These are phyloP conservation scores for Tipula unca DNA, from an alignment of 2,888 invertebrate species.

Conservation along the genomic window DNA sequence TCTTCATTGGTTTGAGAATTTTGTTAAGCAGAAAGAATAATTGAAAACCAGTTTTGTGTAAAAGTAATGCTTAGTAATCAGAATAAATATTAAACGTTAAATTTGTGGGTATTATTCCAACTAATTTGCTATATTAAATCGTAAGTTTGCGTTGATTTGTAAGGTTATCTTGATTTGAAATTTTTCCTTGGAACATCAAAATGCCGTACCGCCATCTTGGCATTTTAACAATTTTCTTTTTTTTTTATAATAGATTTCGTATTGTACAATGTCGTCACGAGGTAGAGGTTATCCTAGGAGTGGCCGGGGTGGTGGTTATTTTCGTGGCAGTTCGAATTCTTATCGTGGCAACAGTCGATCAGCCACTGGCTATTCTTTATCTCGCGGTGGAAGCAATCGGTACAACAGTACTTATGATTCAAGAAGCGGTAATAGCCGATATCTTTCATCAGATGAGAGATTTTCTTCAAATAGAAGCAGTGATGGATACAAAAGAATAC, in stretches of 20 bases:
- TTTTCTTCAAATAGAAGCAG: slow-evolving; percentile 31
- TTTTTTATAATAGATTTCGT: neutral
- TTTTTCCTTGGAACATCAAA: neutral
- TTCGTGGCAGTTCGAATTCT: slow-evolving; percentile 31
- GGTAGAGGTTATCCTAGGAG: slow-evolving; percentile 32
- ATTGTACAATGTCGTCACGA: slow-evolving; percentile 21
- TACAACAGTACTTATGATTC: slow-evolving; percentile 27
- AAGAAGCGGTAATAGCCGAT: slow-evolving; percentile 23
- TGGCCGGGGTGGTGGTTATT: slow-evolving; percentile 31
- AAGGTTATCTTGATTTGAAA: neutral
- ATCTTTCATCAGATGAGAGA: slow-evolving; percentile 30
- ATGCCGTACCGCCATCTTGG: neutral
- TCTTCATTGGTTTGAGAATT: too few species aligned
- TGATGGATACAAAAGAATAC: slow-evolving; percentile 35
- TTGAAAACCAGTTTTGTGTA: too few species aligned
- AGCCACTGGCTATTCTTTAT: neutral
- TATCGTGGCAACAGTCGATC: slow-evolving; percentile 28
- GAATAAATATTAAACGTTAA: too few species aligned
- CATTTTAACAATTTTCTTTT: neutral
- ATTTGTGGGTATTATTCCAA: too few species aligned
- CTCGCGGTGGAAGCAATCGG: slow-evolving; percentile 1
- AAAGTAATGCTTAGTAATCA: too few species aligned
- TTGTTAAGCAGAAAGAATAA: too few species aligned
- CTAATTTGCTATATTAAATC: too few species aligned
- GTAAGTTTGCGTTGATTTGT: neutral